Base-by-base conservation (phyloP, 2,888 invertebrate genomes). In the Drosophila stalkeri region DNA sequence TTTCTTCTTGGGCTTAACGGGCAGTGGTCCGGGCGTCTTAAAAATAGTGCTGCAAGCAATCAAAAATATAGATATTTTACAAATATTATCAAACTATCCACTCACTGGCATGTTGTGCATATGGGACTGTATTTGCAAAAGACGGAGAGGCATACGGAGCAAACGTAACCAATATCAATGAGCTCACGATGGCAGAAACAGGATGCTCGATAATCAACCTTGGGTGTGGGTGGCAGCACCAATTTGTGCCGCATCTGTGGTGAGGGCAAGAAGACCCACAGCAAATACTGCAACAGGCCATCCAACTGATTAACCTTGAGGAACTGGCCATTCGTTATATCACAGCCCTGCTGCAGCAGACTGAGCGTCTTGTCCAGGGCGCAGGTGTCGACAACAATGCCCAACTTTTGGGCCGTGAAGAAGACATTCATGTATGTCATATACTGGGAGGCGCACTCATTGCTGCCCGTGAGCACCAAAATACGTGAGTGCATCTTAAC, bases 391-490 rank as follows among this genome's bases (percentile, higher is more conserved):
- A 99, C 95, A 8, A 97, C 94, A 47, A 99, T 96, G 93, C 96
- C 96, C 94, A 98, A 94, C 83, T 96, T 96, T 93, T 96, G 98
- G 2, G 99, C 98, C 3, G 99, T 98, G 90, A 99, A 99, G 92
- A 99, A 99, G 3, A 98, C 97, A 92, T 99, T 99, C 99, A 99
- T 99, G 88, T 99, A 98, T 91, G 98, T 98, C 96, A 99, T 98
- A 90, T 99, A 99, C 91, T 99, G 99, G 0, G 97, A 97, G 0
- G 98, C 97, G 7, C 97, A 97, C 92, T 98, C 98, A 39, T 96
- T 96, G 92, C 98, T 97, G 16, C 98, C 98, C 0, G 99, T 98
- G 1, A 99, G 95, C 0, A 98, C 95, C 56, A 98, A 93, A 64
- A 98, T 96, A 62, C 98, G 95, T 5, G 97, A 95, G 90, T 96